Percentiles rank a stretch among this genome's conserved stretches.
Evolutionary conservation across 2,113 vertebrate species (phyloP).

Genomic region (Bothrops jararaca): DNA sequence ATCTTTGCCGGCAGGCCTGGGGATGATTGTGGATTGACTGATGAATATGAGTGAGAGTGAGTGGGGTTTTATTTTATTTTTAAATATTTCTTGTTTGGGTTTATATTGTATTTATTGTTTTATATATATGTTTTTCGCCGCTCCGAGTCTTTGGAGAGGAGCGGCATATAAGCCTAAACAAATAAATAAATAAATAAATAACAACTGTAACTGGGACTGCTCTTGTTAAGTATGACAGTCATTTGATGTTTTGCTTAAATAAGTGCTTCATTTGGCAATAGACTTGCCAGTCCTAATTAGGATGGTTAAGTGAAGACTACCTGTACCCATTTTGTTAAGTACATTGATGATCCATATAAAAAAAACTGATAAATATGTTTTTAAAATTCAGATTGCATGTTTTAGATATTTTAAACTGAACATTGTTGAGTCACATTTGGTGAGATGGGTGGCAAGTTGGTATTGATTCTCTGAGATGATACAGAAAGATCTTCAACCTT

Average conservation of each 20-base stretch:
- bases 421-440: neutral
- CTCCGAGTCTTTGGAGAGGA: no score
- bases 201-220: neutral
- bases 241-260: neutral
- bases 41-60: no score
- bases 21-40: no score
- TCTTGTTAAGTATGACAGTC: neutral
- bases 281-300: neutral
- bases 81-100: no score
- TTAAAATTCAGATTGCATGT: neutral
- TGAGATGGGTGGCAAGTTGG: neutral
- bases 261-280: neutral
- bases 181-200: no score
- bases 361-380: neutral
- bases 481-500: neutral
- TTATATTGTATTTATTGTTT: no score
- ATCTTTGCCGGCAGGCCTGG: no score
- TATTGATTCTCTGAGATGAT: neutral
- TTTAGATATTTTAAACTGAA: neutral
- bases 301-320: neutral
- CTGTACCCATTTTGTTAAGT: neutral
- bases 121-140: no score
- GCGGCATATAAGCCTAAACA: no score
- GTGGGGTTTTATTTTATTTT: no score
- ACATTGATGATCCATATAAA: neutral